These are phyloP conservation scores for Rhorus exstirpatorius DNA, from an alignment of 2,888 invertebrate genomes.

Conservation along the genomic window DNA sequence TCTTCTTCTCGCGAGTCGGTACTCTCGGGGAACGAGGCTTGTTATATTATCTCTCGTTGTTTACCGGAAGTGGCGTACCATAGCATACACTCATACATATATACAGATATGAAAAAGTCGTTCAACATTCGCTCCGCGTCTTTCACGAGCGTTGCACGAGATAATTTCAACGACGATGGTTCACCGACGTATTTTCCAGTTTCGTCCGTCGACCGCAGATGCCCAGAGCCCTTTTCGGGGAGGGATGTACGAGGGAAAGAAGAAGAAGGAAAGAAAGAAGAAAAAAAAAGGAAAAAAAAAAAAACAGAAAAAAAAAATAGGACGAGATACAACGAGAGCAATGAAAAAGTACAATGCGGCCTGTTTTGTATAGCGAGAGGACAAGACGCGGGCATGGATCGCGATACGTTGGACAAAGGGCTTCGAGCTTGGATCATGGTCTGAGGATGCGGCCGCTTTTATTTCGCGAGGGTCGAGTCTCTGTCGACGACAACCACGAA, in stretches of 20 bases:
- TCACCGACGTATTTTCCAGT: slow-evolving; percentile 60
- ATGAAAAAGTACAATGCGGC: slow-evolving; percentile 65
- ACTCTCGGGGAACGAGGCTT: not conserved
- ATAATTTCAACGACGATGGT: slow-evolving; percentile 60
- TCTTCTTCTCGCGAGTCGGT: not conserved
- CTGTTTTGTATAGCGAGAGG: slow-evolving; percentile 73
- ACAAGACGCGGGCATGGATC: slow-evolving; percentile 72
- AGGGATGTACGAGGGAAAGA: not conserved
- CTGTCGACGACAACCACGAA: slow-evolving; percentile 70
- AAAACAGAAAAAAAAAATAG: slow-evolving; percentile 28
- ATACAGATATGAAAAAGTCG: not conserved
- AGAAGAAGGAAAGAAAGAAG: slow-evolving; percentile 9
- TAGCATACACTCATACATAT: not conserved
- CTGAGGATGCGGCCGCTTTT: slow-evolving; percentile 66
- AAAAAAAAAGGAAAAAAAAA: slow-evolving; percentile 49
- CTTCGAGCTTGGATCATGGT: slow-evolving; percentile 38
- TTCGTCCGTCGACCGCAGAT: slow-evolving; percentile 54
- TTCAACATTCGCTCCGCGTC: slow-evolving; percentile 20
- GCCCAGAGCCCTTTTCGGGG: slow-evolving; percentile 34
- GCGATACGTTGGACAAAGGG: slow-evolving; percentile 74
- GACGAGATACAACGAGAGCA: slow-evolving; percentile 44
- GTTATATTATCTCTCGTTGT: slow-evolving; percentile 3
- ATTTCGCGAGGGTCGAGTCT: slow-evolving; percentile 68
- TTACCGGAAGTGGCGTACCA: slow-evolving; percentile 45
- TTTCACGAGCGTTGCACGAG: slow-evolving; percentile 41